Evolutionary conservation across 2,888 invertebrate genomes (phyloP), one percentile per base, ranked within the genome.

Genomic region (Mesorhabditis spiculigera): DNA sequence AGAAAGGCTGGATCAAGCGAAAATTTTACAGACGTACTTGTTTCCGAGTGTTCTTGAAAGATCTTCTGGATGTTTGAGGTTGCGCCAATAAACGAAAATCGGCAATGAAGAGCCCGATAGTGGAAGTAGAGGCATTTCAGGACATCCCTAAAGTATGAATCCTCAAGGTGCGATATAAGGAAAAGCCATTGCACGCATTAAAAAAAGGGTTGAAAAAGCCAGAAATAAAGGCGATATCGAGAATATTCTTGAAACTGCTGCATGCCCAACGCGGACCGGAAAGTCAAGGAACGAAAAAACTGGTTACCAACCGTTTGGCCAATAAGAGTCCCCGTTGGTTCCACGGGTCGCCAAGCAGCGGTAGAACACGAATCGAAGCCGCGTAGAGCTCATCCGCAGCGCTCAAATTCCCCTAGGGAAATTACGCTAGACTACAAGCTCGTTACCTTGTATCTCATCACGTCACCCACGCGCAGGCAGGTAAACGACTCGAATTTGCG

Each of bases 381-480:
- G 72, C 68, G 66, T 79, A 79, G 13, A 71, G 71, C 5, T 73
- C 63, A 44, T 68, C 67, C 3, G 78, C 71, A 5, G 43, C 28
- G 28, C 28, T 28, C 28, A 28, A 28, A 28, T 28, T 28, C 28
- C 28, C 28, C 28, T 28, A 28, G 28, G 28, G 28, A 28, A 28
- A 28, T 28, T 28, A 28, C 3, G 28, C 28, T 28, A 28, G 28
- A 28, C 28, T 28, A 28, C 41, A 50, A 64, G 41, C 63, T 50
- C 8, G 67, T 43, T 3, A 75, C 77, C 71, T 77, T 79, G 63
- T 79, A 79, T 72, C 79, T 70, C 67, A 74, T 67, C 43, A 79
- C 66, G 71, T 79, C 79, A 5, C 79, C 79, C 71, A 79, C 68
- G 64, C 79, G 68, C 8, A 78, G 63, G 42, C 74, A 62, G 61